These are phyloP conservation scores for Nowickia ferox DNA, from an alignment of 2,888 invertebrate genomes.

Conservation along the genomic window DNA sequence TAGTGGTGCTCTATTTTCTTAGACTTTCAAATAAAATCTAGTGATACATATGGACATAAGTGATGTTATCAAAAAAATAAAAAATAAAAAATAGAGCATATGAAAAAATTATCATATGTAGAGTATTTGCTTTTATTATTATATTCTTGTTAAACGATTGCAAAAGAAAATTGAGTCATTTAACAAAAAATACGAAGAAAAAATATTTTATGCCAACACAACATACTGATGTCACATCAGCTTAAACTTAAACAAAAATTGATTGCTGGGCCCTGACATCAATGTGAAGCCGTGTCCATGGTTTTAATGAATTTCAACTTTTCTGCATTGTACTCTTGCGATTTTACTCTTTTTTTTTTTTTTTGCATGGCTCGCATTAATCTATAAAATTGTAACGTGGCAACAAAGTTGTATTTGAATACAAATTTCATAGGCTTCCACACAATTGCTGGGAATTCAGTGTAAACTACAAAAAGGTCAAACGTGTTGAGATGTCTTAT, in stretches of 20 bases:
- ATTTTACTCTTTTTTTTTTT: neutral
- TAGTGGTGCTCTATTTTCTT: too few species aligned
- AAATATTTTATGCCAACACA: neutral
- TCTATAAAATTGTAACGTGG: neutral
- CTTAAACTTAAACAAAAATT: neutral
- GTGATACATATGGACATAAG: too few species aligned
- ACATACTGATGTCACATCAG: neutral
- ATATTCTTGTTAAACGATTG: slow-evolving; percentile 10
- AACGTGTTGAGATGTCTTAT: slow-evolving; percentile 7
- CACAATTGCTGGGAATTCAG: neutral
- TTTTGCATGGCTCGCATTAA: neutral
- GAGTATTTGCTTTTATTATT: slow-evolving; percentile 13
- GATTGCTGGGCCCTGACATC: neutral
- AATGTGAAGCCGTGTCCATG: slow-evolving; percentile 3
- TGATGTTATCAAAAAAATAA: too few species aligned
- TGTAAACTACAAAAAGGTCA: slow-evolving; percentile 1
- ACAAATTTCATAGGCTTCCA: neutral
- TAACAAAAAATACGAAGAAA: neutral
- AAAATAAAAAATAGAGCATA: too few species aligned
- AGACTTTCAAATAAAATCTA: too few species aligned
- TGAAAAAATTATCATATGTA: too few species aligned
- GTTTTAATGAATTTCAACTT: slow-evolving; percentile 13
- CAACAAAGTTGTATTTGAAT: neutral
- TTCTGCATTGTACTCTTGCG: neutral
- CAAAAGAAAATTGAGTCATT: neutral